phyloP scores from a whole-genome alignment of 2,888 invertebrate genomes.

The Drosophila paranaensis region DNA sequence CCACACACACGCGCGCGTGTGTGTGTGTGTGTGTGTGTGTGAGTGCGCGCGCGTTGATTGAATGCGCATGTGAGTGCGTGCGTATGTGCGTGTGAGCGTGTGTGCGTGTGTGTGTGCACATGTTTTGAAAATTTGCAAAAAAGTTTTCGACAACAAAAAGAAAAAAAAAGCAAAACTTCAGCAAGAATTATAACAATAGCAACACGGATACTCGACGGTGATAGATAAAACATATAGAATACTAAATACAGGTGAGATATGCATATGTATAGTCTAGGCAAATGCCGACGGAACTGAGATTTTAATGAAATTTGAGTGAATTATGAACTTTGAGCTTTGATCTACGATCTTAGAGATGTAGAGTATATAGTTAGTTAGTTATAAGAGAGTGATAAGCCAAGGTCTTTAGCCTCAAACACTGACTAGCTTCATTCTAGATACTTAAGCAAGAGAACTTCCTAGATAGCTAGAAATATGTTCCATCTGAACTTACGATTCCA shows the following conservation, averaged over 20 bases:
- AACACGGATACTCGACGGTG: constrained; percentile 57
- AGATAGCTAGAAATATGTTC: too few species aligned
- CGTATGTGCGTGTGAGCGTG: constrained; percentile 2
- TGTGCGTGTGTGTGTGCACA: constrained; percentile 13
- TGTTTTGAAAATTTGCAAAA: constrained; percentile 33
- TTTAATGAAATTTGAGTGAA: not conserved
- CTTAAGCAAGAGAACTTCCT: too few species aligned
- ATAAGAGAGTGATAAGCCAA: too few species aligned
- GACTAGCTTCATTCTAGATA: too few species aligned
- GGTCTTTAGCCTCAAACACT: too few species aligned
- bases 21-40: constrained; percentile 1
- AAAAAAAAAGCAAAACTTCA: constrained; percentile 14
- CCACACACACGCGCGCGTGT: constrained; percentile 15
- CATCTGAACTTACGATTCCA: too few species aligned
- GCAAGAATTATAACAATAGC: constrained; percentile 24
- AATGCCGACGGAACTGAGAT: constrained; percentile 52
- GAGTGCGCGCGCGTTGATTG: constrained; percentile 5
- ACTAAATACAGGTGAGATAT: constrained; percentile 55
- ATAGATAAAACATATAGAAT: constrained; percentile 31
- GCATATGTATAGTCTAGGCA: not conserved
- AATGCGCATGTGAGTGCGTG: constrained; percentile 12
- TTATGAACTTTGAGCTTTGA: not conserved
- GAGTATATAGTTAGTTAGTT: not conserved
- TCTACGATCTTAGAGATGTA: too few species aligned
- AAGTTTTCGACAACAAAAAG: constrained; percentile 22